Conservation (phyloP, 2,113 vertebrate species). For the Elephantulus edwardii region DNA sequence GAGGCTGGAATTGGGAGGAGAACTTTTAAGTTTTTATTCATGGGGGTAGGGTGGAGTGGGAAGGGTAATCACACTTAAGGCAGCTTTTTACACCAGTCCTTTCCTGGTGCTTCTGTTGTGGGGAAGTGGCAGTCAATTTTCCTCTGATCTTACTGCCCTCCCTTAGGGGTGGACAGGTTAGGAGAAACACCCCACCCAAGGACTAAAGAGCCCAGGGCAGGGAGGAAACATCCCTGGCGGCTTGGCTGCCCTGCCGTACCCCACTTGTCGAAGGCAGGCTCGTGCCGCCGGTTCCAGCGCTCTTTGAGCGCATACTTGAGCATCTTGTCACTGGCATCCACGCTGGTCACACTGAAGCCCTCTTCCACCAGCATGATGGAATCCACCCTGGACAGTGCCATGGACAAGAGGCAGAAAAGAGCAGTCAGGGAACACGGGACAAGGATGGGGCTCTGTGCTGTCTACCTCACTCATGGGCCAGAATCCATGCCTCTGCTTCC, state of each 20-base stretch:
- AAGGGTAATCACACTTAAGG: not conserved
- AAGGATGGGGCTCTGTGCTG: not conserved
- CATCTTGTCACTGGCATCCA: slow-evolving; percentile 99
- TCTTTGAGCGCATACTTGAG: slow-evolving; percentile 96
- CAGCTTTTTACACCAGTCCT: not conserved
- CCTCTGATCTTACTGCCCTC: not conserved
- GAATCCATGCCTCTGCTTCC: not conserved
- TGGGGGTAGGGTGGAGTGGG: no score
- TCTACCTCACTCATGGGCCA: not conserved
- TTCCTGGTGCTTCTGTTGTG: not conserved
- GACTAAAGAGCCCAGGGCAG: not conserved
- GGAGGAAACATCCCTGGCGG: not conserved
- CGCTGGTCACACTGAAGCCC: slow-evolving; percentile 92
- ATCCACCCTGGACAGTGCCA: slow-evolving; percentile 88
- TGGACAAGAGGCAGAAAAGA: not conserved
- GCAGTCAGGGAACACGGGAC: not conserved
- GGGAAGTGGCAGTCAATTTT: not conserved
- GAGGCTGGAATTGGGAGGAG: not conserved
- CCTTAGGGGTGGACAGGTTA: not conserved
- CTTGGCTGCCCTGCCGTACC: slow-evolving; percentile 80
- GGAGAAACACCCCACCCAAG: not conserved
- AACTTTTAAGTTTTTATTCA: not conserved
- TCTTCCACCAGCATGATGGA: slow-evolving; percentile 98
- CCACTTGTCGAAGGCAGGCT: slow-evolving; percentile 94
- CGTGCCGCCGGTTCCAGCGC: slow-evolving; percentile 94